Conservation (phyloP, 2,888 invertebrate genomes). For the Leptinotarsa rubiginosa region DNA sequence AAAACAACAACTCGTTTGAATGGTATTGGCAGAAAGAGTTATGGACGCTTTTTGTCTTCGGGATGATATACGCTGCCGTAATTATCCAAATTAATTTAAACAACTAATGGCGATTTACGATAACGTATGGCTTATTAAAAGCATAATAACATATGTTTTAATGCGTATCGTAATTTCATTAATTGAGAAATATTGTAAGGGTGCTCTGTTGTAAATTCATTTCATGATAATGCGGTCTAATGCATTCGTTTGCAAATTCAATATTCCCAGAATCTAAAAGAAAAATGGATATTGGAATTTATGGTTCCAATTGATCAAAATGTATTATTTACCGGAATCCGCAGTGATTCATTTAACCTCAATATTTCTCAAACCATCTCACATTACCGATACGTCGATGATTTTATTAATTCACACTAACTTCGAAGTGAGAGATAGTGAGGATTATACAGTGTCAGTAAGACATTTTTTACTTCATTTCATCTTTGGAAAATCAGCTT, state of each 20-base stretch:
- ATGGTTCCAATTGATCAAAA: too few relatives aligned
- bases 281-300: not conserved
- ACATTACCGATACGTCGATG: too few relatives aligned
- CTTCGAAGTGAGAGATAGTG: too few relatives aligned
- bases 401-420: too few relatives aligned
- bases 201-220: conserved; percentile 57
- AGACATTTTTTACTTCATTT: too few relatives aligned
- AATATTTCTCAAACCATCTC: too few relatives aligned
- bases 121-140: conserved; percentile 61
- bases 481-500: too few relatives aligned
- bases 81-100: conserved; percentile 59
- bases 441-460: too few relatives aligned
- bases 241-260: conserved; percentile 21
- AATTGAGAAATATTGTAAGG: conserved; percentile 61
- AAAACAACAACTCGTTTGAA: conserved; percentile 42
- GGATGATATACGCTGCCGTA: conserved; percentile 41
- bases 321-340: too few relatives aligned
- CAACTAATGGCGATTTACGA: conserved; percentile 57
- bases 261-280: not conserved
- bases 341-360: too few relatives aligned
- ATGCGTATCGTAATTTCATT: conserved; percentile 60
- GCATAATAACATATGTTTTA: conserved; percentile 59
- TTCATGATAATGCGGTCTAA: conserved; percentile 39
- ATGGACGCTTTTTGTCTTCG: conserved; percentile 49
- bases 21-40: conserved; percentile 45